Base-by-base conservation (phyloP, 2,888 invertebrate species). In the Plebejus melissa region DNA sequence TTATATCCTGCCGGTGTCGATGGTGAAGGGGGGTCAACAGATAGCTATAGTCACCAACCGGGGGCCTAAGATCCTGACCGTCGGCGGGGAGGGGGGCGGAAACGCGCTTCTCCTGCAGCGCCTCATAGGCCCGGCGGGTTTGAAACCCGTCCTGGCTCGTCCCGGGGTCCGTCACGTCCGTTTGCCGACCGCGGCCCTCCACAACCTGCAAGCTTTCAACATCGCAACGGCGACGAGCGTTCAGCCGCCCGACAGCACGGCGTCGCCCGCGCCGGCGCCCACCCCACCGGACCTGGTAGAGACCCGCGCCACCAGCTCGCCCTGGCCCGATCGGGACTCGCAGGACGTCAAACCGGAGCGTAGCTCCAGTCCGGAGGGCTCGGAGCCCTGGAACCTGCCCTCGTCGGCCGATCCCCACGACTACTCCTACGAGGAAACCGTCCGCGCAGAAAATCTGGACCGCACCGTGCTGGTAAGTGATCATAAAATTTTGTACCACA, bases 41-140 rank as follows among this genome's bases (percentile, higher is more conserved):
- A 96, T 96, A 77, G 96, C 96, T 2, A 96, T 96, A 77, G 96
- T 96, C 4, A 96, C 96, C 5, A 96, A 96, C 79, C 95, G 95
- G 7, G 96, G 96, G 77, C 95, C 87, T 81, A 95, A 87, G 86
- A 89, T 90, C 83, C 87, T 88, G 83, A 94, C 85, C 78, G 95
- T 90, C 77, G 88, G 88, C 4, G 89, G 90, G 0, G 94, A 93
- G 74, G 89, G 87, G 0, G 94, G 94, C 0, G 89, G 95, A 0
- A 96, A 96, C 80, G 94, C 96, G 79, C 86, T 96, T 16, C 88
- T 96, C 28, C 91, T 96, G 74, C 96, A 96, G 82, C 95, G 96
- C 74, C 93, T 96, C 77, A 94, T 96, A 74, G 95, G 95, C 77
- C 96, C 96, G 60, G 94, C 94, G 54, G 94, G 95, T 0, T 86